Evolutionary conservation across 1,140 invertebrate species (phyloP).

Genomic region (Drosophila ananassae): DNA sequence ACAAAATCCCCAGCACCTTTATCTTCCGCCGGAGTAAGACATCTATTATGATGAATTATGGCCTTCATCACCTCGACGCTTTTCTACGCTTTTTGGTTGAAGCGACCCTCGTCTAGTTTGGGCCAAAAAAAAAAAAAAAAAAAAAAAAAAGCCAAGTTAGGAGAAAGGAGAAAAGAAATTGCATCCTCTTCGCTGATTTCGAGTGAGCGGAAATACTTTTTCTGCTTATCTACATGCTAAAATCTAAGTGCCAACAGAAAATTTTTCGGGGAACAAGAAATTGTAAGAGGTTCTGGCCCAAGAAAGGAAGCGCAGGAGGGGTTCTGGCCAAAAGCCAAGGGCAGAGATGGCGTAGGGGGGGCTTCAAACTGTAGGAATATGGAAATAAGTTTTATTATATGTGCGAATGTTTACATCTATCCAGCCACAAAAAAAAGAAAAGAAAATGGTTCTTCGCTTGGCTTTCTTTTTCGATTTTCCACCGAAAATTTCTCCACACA

Average conservation of each 20-base stretch:
- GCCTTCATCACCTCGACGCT: conserved; percentile 26
- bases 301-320: conserved; percentile 14
- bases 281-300: conserved; percentile 23
- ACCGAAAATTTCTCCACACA: neutral
- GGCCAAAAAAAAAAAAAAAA: conserved; percentile 8
- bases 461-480: conserved; percentile 32
- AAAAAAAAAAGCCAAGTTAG: conserved; percentile 7
- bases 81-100: conserved; percentile 8
- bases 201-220: conserved; percentile 71
- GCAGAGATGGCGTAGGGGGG: neutral
- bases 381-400: conserved; percentile 63
- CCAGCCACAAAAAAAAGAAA: neutral
- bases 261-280: conserved; percentile 35
- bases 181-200: conserved; percentile 50
- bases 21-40: conserved; percentile 20
- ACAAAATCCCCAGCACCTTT: conserved; percentile 21
- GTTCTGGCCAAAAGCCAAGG: conserved; percentile 23
- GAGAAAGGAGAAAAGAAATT: conserved; percentile 37
- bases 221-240: conserved; percentile 69
- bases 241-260: conserved; percentile 74
- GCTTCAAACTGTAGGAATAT: conserved; percentile 52
- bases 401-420: conserved; percentile 49
- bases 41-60: conserved; percentile 50
- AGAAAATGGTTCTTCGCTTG: conserved; percentile 6
- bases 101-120: conserved; percentile 38